Percentiles rank a stretch among this genome's conserved stretches.
phyloP scores from a whole-genome alignment of 2,888 invertebrate species.

The Drosophila diplacantha region DNA sequence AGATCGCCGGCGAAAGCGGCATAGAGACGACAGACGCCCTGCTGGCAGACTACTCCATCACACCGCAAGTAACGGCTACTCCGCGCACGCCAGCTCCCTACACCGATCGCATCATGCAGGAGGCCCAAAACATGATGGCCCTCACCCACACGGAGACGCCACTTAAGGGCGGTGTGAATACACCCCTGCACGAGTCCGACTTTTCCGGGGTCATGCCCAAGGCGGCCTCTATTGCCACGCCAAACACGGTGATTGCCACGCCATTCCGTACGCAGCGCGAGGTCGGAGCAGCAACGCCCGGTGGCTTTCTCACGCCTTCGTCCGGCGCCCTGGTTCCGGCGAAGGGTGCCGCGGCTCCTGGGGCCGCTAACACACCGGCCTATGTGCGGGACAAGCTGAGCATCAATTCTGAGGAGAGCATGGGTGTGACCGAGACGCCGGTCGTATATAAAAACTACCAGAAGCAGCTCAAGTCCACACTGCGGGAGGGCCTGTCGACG shows the following conservation, averaged over 20 bases:
- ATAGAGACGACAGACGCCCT: conserved; percentile 89
- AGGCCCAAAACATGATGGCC: conserved; percentile 99
- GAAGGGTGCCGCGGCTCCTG: conserved; percentile 52
- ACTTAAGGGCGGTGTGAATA: conserved; percentile 96
- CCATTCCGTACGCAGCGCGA: conserved; percentile 88
- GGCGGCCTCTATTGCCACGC: conserved; percentile 85
- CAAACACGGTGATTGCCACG: conserved; percentile 93
- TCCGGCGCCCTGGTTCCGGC: conserved; percentile 78
- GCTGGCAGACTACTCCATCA: conserved; percentile 92
- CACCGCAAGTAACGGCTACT: conserved; percentile 84
- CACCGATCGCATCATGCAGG: conserved; percentile 91
- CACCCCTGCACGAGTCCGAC: conserved; percentile 92
- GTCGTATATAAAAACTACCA: conserved; percentile 83
- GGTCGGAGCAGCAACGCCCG: conserved; percentile 82
- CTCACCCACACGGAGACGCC: conserved; percentile 98
- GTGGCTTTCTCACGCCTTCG: conserved; percentile 81
- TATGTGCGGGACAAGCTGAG: conserved; percentile 94
- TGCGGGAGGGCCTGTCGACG: conserved; percentile 87
- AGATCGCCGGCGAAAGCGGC: conserved; percentile 88
- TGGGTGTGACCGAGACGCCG: conserved; percentile 85
- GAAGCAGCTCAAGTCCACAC: conserved; percentile 85
- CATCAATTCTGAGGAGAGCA: conserved; percentile 92
- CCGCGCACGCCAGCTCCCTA: conserved; percentile 92
- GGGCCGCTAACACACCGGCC: conserved; percentile 81
- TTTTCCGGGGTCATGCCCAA: conserved; percentile 91